Conservation (phyloP, 2,888 invertebrate genomes). For the Dexiosoma caninum region DNA sequence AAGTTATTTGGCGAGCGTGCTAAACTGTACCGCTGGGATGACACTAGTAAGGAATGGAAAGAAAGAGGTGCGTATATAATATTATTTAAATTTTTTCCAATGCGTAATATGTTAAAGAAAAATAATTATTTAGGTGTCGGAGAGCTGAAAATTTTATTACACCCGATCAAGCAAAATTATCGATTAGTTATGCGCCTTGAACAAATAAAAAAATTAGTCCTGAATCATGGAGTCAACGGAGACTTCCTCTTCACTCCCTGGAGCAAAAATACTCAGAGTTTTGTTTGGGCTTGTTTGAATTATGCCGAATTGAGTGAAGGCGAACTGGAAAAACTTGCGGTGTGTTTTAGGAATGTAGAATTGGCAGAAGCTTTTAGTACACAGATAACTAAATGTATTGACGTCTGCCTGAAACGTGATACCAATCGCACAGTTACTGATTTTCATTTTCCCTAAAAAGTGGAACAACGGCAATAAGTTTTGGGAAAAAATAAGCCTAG, state of each 20-base stretch:
- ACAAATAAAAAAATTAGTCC: constrained; percentile 88
- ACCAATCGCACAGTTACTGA: not conserved
- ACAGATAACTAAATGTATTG: constrained; percentile 78
- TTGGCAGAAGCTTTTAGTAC: constrained; percentile 81
- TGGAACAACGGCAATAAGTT: not conserved
- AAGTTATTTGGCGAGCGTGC: constrained; percentile 87
- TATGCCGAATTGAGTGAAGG: constrained; percentile 83
- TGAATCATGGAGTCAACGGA: constrained; percentile 84
- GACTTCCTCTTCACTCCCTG: constrained; percentile 83
- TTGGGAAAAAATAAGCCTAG: not conserved
- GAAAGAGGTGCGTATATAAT: constrained; percentile 84
- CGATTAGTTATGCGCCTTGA: constrained; percentile 93
- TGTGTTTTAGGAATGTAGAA: constrained; percentile 85
- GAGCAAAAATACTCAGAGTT: constrained; percentile 84
- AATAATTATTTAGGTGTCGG: constrained; percentile 88
- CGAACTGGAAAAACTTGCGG: constrained; percentile 86
- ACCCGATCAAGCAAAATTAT: constrained; percentile 84
- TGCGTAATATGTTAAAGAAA: not conserved
- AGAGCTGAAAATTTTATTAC: constrained; percentile 90
- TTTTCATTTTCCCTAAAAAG: not conserved
- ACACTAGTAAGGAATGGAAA: constrained; percentile 90
- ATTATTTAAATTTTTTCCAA: not conserved
- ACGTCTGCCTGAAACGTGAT: constrained; percentile 57
- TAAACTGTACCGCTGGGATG: constrained; percentile 88
- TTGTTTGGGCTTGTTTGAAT: constrained; percentile 88